Percentiles rank a stretch among this genome's conserved stretches.
phyloP scores from a whole-genome alignment of 2,797 vertebrate genomes.

The Phrynocephalus guinanensis region DNA sequence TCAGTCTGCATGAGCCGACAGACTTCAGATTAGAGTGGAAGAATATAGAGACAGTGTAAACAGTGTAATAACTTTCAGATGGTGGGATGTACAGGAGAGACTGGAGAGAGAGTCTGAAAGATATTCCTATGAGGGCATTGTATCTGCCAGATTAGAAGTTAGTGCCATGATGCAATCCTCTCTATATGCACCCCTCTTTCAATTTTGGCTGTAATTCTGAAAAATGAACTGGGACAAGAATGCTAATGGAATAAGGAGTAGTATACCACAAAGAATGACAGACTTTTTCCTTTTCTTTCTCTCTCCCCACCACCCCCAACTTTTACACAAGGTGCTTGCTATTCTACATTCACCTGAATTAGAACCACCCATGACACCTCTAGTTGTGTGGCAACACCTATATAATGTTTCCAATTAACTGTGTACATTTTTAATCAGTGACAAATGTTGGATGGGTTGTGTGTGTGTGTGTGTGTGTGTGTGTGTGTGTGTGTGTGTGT shows the following conservation, averaged over 20 bases:
- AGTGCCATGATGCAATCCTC: too few relatives aligned
- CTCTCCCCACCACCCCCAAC: too few relatives aligned
- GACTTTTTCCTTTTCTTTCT: not conserved
- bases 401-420: conserved; percentile 95
- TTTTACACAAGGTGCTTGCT: not conserved
- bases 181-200: conserved; percentile 49
- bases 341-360: conserved; percentile 61
- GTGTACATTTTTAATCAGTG: conserved; percentile 87
- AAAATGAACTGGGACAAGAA: conserved; percentile 32
- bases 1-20: conserved; percentile 55
- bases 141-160: conserved; percentile 25
- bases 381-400: conserved; percentile 88
- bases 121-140: conserved; percentile 18
- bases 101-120: conserved; percentile 41
- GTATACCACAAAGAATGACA: conserved; percentile 11
- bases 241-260: not conserved
- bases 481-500: too few relatives aligned
- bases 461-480: too few relatives aligned
- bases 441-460: conserved; percentile 72
- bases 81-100: conserved; percentile 21
- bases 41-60: conserved; percentile 55
- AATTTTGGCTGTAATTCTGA: conserved; percentile 10
- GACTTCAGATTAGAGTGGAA: conserved; percentile 34
- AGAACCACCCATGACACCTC: conserved; percentile 80
- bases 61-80: conserved; percentile 52